Evolutionary conservation across 2,113 vertebrate species (phyloP).

Genomic region (Felis catus): DNA sequence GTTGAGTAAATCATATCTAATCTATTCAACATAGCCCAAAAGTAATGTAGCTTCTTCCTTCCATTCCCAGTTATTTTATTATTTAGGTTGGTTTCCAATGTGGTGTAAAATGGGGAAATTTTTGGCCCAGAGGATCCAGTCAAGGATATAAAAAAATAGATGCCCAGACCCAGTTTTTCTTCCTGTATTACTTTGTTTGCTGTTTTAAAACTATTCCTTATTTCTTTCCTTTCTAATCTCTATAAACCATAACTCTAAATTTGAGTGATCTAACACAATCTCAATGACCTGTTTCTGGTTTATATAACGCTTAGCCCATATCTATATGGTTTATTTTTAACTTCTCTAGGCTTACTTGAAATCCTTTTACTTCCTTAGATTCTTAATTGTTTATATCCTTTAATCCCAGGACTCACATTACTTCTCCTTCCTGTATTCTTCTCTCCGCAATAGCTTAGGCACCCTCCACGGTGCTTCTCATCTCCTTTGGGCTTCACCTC

Average conservation of each 20-base stretch:
- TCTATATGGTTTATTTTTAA: slow-evolving; percentile 33
- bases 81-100: slow-evolving; percentile 36
- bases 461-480: neutral
- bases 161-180: neutral
- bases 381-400: slow-evolving; percentile 26
- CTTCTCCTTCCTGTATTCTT: neutral
- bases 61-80: neutral
- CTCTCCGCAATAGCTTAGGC: neutral
- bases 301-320: slow-evolving; percentile 11
- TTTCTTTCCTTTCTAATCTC: slow-evolving; percentile 3
- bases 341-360: neutral
- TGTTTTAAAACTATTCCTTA: neutral
- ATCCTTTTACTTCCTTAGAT: slow-evolving; percentile 33
- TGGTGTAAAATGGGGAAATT: neutral
- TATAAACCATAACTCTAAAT: neutral
- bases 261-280: neutral
- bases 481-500: neutral
- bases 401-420: neutral
- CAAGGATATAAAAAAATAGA: neutral
- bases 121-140: neutral
- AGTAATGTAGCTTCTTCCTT: neutral
- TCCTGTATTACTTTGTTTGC: neutral
- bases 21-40: neutral
- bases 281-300: slow-evolving; percentile 23
- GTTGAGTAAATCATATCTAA: neutral